A percentile compares a stretch with the other conserved stretches of the same genome.
These are phyloP conservation scores for Phylloscopus whistleri DNA, from an alignment of 2,113 vertebrate species.

Conservation along the genomic window DNA sequence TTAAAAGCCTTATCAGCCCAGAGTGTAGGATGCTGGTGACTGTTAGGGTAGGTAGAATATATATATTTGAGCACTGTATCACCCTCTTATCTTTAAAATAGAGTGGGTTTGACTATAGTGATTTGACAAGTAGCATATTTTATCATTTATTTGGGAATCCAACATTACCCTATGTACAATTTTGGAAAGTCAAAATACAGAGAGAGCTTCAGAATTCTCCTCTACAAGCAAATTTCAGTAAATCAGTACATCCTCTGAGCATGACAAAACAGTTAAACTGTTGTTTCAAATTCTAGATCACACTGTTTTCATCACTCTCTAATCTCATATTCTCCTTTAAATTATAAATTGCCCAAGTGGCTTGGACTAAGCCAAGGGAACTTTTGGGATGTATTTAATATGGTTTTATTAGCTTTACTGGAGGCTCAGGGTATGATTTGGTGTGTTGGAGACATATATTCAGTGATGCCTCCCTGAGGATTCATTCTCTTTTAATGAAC, in stretches of 20 bases:
- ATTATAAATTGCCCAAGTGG: slow-evolving; percentile 49
- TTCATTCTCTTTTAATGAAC: slow-evolving; percentile 55
- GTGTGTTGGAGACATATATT: slow-evolving; percentile 11
- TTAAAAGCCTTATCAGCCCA: neutral
- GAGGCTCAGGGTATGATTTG: slow-evolving; percentile 37
- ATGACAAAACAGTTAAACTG: neutral
- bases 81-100: neutral
- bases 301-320: slow-evolving; percentile 4
- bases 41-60: neutral
- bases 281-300: slow-evolving; percentile 28
- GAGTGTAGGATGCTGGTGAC: neutral
- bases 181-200: neutral
- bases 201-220: neutral
- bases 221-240: neutral
- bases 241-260: neutral
- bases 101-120: neutral
- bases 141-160: neutral
- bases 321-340: slow-evolving; percentile 56
- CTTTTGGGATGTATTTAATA: slow-evolving; percentile 49
- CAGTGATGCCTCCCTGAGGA: slow-evolving; percentile 21
- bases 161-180: neutral
- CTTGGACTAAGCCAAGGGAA: slow-evolving; percentile 17
- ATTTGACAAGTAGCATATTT: neutral
- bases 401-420: slow-evolving; percentile 56
- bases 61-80: neutral